Evolutionary conservation across 2,888 invertebrate species (phyloP).

Genomic region (Spilarctia lutea): DNA sequence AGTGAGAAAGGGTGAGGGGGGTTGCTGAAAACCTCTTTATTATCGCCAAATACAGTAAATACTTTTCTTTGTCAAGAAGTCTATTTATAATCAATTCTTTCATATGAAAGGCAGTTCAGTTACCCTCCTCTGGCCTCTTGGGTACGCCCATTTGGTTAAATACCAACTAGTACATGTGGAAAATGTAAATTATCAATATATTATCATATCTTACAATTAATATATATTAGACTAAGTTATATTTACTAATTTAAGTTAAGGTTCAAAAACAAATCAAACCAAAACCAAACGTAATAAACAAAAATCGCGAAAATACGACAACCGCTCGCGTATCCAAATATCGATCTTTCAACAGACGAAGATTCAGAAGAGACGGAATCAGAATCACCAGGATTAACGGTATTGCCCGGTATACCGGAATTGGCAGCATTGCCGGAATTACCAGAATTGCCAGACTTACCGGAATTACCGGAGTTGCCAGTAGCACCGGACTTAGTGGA

Average conservation of each 20-base stretch:
- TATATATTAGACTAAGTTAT: background rate
- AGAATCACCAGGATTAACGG: constrained; percentile 20
- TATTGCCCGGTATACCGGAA: constrained; percentile 10
- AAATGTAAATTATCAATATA: background rate
- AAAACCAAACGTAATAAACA: constrained; percentile 8
- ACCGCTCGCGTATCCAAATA: constrained; percentile 68
- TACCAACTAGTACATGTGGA: background rate
- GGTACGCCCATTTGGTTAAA: background rate
- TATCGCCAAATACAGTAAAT: background rate
- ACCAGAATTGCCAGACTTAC: background rate
- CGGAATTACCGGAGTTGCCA: constrained; percentile 10
- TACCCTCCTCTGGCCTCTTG: background rate
- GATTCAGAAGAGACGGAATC: constrained; percentile 73
- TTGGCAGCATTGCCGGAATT: constrained; percentile 12
- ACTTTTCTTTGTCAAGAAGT: no score
- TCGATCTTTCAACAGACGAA: constrained; percentile 75
- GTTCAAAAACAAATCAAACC: background rate
- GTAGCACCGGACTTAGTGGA: constrained; percentile 12
- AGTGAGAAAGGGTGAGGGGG: no score
- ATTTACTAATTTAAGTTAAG: background rate
- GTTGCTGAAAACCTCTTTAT: background rate
- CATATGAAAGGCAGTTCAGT: background rate
- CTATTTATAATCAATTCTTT: no score
- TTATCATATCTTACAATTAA: background rate
- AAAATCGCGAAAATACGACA: constrained; percentile 76